Evolutionary conservation across 2,888 invertebrate species (phyloP).

Genomic region (Pasiphila rectangulata): DNA sequence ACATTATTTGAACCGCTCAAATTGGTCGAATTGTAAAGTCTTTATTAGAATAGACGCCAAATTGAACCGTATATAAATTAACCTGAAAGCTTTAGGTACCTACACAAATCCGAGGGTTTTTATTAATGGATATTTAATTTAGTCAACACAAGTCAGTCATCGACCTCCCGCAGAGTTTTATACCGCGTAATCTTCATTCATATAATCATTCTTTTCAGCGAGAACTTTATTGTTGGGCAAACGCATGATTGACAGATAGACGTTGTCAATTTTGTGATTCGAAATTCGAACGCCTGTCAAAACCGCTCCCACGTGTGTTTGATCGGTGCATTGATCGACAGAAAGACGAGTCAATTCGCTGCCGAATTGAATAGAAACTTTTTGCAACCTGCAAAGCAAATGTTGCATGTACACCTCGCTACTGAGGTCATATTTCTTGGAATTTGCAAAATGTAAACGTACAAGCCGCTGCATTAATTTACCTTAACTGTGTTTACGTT

Average conservation of each 20-base stretch:
- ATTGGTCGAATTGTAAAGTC: too few species aligned
- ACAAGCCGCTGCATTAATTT: constrained; percentile 24
- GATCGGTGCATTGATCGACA: constrained; percentile 15
- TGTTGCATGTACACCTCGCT: constrained; percentile 1
- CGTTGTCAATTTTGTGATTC: constrained; percentile 30
- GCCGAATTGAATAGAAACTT: constrained; percentile 4
- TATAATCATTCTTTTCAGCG: constrained; percentile 45
- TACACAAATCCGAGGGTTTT: constrained; percentile 10
- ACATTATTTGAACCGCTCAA: too few species aligned
- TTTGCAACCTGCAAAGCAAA: neutral
- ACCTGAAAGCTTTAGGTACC: constrained; percentile 9
- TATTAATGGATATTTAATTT: constrained; percentile 41
- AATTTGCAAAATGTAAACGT: constrained; percentile 11
- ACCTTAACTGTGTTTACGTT: constrained; percentile 14
- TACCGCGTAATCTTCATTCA: constrained; percentile 38
- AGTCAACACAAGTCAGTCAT: constrained; percentile 42
- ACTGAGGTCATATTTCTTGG: constrained; percentile 11
- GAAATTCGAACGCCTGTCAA: constrained; percentile 30
- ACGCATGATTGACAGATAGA: constrained; percentile 33
- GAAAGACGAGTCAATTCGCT: constrained; percentile 15
- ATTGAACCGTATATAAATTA: constrained; percentile 7
- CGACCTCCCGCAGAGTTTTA: constrained; percentile 44
- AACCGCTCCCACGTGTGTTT: constrained; percentile 36
- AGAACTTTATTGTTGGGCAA: constrained; percentile 38
- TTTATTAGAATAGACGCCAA: too few species aligned